Evolutionary conservation across 1,140 invertebrate species (phyloP).

Genomic region (Ditylenchus dipsaci): DNA sequence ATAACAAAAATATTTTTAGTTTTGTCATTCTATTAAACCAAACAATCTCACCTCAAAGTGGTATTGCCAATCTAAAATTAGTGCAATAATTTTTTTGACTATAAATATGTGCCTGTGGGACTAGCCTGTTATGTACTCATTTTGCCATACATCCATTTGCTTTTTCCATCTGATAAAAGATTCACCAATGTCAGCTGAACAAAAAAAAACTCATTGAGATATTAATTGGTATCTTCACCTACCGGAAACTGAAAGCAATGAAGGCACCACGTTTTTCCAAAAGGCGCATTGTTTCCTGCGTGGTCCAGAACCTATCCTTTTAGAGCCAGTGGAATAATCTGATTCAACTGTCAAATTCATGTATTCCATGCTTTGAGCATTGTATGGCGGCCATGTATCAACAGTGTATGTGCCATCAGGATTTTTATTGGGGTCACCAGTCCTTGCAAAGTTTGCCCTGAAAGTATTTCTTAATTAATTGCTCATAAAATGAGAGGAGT

Average conservation of each 20-base stretch:
- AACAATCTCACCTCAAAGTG: constrained; percentile 57
- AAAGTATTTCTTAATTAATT: neutral
- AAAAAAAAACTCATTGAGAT: constrained; percentile 14
- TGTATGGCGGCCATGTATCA: constrained; percentile 79
- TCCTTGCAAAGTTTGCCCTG: constrained; percentile 82
- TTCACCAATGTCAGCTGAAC: constrained; percentile 60
- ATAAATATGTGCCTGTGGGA: no score
- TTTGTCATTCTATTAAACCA: no score
- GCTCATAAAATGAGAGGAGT: neutral
- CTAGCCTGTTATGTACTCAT: constrained; percentile 59
- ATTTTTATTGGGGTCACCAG: constrained; percentile 76
- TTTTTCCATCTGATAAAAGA: constrained; percentile 61
- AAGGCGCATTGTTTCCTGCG: constrained; percentile 86
- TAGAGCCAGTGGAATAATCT: constrained; percentile 57
- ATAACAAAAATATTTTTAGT: no score
- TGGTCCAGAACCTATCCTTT: constrained; percentile 75
- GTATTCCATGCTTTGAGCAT: constrained; percentile 75
- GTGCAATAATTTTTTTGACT: no score
- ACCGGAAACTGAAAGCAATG: constrained; percentile 70
- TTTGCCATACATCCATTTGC: constrained; percentile 62
- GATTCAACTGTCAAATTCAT: constrained; percentile 76
- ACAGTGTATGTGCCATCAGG: constrained; percentile 67
- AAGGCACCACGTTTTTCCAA: constrained; percentile 88
- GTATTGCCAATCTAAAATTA: constrained; percentile 42
- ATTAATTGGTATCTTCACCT: constrained; percentile 12